These are phyloP conservation scores for Melitaea athalia DNA, from an alignment of 2,888 invertebrate genomes.

Conservation along the genomic window DNA sequence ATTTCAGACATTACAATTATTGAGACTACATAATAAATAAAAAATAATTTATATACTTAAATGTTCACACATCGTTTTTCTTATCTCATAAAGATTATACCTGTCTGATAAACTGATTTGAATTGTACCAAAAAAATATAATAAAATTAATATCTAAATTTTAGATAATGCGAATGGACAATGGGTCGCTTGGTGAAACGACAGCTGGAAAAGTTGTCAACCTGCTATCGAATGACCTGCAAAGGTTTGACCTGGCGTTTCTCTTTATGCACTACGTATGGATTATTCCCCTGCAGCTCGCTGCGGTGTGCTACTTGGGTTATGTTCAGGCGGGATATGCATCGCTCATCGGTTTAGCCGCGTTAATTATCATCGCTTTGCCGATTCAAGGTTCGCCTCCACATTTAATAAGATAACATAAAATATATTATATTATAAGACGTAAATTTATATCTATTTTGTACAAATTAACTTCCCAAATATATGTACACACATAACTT, in stretches of 20 bases:
- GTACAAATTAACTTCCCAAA: no score
- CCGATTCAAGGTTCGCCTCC: conserved; percentile 86
- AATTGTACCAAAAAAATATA: background rate
- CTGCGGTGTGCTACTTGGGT: conserved; percentile 86
- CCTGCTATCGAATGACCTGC: conserved; percentile 93
- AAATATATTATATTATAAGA: no score
- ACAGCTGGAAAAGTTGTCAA: conserved; percentile 94
- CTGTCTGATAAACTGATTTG: conserved; percentile 7
- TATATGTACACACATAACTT: no score
- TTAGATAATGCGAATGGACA: conserved; percentile 76
- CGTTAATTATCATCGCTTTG: conserved; percentile 85
- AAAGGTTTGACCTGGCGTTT: conserved; percentile 89
- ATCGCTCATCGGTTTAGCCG: conserved; percentile 86
- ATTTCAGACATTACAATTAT: background rate
- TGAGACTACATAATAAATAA: background rate
- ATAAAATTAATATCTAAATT: conserved; percentile 14
- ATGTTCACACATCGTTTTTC: background rate
- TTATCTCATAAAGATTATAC: background rate
- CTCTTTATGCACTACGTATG: conserved; percentile 90
- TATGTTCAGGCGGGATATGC: conserved; percentile 85
- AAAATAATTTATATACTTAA: background rate
- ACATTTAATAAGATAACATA: background rate
- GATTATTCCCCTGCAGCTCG: conserved; percentile 87
- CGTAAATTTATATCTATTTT: no score
- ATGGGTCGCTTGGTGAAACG: conserved; percentile 88